phyloP scores from a whole-genome alignment of 2,113 vertebrate species.

The Antechinus flavipes region DNA sequence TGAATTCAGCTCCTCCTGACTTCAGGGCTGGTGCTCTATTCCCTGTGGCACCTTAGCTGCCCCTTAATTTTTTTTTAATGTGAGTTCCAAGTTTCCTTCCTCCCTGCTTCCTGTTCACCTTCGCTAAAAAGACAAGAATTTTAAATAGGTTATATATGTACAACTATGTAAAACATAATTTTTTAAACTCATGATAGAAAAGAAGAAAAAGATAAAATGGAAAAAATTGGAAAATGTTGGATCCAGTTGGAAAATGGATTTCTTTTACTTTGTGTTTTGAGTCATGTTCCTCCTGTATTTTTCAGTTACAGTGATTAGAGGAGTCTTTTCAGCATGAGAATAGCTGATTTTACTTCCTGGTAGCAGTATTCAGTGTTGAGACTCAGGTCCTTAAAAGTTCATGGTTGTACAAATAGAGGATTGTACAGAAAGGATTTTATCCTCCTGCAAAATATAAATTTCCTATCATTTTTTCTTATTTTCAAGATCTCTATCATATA shows the following conservation, averaged over 20 bases:
- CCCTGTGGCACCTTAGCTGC: too few relatives aligned
- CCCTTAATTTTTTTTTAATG: too few relatives aligned
- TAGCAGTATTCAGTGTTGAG: neutral
- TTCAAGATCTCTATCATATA: neutral
- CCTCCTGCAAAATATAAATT: neutral
- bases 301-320: neutral
- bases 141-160: too few relatives aligned
- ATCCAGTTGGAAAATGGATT: neutral
- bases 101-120: too few relatives aligned
- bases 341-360: neutral
- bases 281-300: neutral
- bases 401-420: neutral
- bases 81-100: too few relatives aligned
- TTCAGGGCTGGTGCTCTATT: too few relatives aligned
- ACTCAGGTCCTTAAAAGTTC: neutral
- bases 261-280: neutral
- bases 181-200: too few relatives aligned
- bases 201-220: too few relatives aligned
- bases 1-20: too few relatives aligned
- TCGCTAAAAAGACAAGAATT: too few relatives aligned
- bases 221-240: too few relatives aligned
- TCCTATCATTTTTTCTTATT: neutral
- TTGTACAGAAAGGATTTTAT: neutral
- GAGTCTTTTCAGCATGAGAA: neutral
- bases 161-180: too few relatives aligned